Conservation (phyloP, 2,888 invertebrate species). For the Hyppa rectilinea region DNA sequence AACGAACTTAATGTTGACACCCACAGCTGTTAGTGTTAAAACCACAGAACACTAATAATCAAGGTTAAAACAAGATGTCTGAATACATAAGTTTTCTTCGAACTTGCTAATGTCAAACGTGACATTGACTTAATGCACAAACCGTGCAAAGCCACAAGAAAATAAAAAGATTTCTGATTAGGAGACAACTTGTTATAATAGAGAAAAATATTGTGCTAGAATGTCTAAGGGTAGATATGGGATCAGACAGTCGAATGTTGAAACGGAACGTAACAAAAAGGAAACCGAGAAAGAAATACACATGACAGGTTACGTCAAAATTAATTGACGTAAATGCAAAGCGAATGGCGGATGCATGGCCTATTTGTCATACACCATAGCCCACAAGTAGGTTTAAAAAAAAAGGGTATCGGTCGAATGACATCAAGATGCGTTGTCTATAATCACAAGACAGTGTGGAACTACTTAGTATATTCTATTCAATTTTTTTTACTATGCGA, state of each 20-base stretch:
- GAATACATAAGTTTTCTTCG: no score
- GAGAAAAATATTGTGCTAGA: neutral
- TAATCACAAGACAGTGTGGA: neutral
- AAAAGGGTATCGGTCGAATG: neutral
- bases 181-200: neutral
- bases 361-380: neutral
- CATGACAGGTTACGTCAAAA: neutral
- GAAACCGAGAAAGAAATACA: neutral
- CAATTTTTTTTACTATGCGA: no score
- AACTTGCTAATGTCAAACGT: no score
- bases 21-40: neutral
- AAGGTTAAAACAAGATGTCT: neutral
- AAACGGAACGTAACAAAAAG: neutral
- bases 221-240: neutral
- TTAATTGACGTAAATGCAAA: neutral
- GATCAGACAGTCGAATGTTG: neutral
- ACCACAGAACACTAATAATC: no score
- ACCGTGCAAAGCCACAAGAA: no score
- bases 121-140: no score
- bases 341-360: neutral
- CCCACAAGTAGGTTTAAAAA: neutral
- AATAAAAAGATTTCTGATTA: no score
- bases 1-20: neutral
- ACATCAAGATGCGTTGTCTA: neutral
- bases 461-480: neutral